Evolutionary conservation across 2,888 invertebrate genomes (phyloP).

Genomic region (Scaptomyza parva): DNA sequence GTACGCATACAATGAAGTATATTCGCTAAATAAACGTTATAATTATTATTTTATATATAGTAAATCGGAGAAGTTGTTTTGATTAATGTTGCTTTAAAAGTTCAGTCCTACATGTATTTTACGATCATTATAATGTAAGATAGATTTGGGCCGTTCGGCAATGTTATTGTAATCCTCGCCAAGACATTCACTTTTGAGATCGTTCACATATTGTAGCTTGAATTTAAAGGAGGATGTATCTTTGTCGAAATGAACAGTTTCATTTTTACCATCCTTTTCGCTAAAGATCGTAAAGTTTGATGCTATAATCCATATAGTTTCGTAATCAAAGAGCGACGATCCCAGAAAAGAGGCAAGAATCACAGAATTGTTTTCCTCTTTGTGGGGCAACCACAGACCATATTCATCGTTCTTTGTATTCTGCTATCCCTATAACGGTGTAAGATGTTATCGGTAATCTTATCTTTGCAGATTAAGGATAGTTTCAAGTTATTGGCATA

Average conservation of each 20-base stretch:
- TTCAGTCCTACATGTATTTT: no score
- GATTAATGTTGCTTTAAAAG: no score
- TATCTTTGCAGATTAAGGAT: not conserved
- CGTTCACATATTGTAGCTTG: not conserved
- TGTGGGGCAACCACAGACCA: not conserved
- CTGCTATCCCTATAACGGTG: not conserved
- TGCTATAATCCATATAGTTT: not conserved
- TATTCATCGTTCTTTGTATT: not conserved
- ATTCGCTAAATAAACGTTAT: no score
- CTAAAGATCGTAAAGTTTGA: not conserved
- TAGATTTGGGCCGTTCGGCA: not conserved
- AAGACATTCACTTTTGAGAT: not conserved
- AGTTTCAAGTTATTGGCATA: not conserved
- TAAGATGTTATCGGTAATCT: not conserved
- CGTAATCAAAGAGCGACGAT: not conserved
- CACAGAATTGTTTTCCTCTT: not conserved
- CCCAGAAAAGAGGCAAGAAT: not conserved
- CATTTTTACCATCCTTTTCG: not conserved
- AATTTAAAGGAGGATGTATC: not conserved
- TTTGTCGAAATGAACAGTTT: not conserved
- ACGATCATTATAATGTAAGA: not conserved
- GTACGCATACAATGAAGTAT: no score
- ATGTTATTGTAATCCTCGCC: not conserved
- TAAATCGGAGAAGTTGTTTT: no score
- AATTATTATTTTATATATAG: no score